A percentile compares a stretch with the other conserved stretches of the same genome.
phyloP scores from a whole-genome alignment of 2,113 vertebrate species.

The Embiotoca jacksoni region DNA sequence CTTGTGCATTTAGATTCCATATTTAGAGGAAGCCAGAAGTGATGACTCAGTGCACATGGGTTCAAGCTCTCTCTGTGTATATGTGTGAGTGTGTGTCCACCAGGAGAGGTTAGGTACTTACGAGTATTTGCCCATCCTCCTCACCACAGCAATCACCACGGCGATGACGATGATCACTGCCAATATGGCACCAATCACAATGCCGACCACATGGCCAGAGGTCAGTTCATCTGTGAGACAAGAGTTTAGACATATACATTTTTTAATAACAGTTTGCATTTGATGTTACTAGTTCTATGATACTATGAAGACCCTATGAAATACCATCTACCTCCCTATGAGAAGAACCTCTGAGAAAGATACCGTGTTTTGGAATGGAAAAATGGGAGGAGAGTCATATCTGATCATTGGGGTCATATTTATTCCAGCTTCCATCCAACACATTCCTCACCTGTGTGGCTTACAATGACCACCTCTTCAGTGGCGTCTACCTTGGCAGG shows the following conservation, averaged over 20 bases:
- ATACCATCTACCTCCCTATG: too few species aligned
- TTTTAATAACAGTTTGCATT: not conserved
- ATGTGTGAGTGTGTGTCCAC: not conserved
- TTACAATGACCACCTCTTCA: not conserved
- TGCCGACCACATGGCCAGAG: constrained; percentile 81
- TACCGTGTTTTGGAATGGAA: too few species aligned
- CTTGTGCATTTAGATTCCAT: constrained; percentile 12
- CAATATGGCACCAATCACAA: constrained; percentile 80
- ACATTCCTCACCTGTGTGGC: too few species aligned
- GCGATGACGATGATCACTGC: constrained; percentile 74
- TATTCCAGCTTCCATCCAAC: constrained; percentile 21
- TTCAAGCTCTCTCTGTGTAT: constrained; percentile 10
- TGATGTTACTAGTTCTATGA: too few species aligned
- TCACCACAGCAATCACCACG: constrained; percentile 74
- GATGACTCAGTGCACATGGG: constrained; percentile 30
- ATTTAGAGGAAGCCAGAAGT: constrained; percentile 25
- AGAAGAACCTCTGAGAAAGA: too few species aligned
- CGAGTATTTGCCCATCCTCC: constrained; percentile 87
- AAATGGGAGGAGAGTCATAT: not conserved
- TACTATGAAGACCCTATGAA: too few species aligned
- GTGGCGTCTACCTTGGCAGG: rapidly evolving
- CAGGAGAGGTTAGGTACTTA: constrained; percentile 64
- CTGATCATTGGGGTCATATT: not conserved
- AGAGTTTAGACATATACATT: not conserved
- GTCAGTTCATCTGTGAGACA: constrained; percentile 63